Evolutionary conservation across 2,113 vertebrate genomes (phyloP), one percentile per base, ranked within the genome.

Genomic region (Charina bottae): DNA sequence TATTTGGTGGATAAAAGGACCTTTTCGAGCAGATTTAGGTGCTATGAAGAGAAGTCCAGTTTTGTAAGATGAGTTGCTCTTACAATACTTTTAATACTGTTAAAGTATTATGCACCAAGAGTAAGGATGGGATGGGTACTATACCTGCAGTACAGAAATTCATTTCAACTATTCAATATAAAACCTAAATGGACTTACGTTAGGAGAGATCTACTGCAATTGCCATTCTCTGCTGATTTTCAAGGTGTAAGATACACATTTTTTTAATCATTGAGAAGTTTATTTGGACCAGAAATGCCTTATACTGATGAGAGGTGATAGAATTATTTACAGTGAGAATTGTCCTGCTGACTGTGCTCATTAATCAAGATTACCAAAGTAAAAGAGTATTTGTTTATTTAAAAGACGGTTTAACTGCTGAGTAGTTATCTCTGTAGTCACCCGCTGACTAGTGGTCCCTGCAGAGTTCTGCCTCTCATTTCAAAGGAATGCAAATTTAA

Each of bases 401-500:
- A 94, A 19, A 91, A 93, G 53, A 37, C 59, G 56, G 2, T 33
- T 92, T 83, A 94, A 87, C 33, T 58, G n/a, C 49, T 1, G 0
- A 94, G 56, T 64, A 90, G 11, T 42, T 13, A 19, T 94, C 60
- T 86, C 2, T 0, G 54, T 85, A 68, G 12, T 26, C 6, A 42
- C 91, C 91, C 92, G 58, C 68, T 59, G 94, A 55, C n/a, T 1
- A 6, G 87, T 19, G 21, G 54, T 89, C 89, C 10, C 28, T 86
- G 88, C 1, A n/a, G 83, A 26, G 54, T 56, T 53, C 64, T 56
- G 28, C 8, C 88, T 72, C 28, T 28, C n/a, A 28, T 93, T 94
- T 88, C 92, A 93, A 90, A 95, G 83, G 78, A 94, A 90, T 42
- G 89, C 83, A 90, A 93, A 88, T 37, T 86, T 53, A 55, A 89